Evolutionary conservation across 2,113 vertebrate genomes (phyloP).

Genomic region (Pituophis catenifer): DNA sequence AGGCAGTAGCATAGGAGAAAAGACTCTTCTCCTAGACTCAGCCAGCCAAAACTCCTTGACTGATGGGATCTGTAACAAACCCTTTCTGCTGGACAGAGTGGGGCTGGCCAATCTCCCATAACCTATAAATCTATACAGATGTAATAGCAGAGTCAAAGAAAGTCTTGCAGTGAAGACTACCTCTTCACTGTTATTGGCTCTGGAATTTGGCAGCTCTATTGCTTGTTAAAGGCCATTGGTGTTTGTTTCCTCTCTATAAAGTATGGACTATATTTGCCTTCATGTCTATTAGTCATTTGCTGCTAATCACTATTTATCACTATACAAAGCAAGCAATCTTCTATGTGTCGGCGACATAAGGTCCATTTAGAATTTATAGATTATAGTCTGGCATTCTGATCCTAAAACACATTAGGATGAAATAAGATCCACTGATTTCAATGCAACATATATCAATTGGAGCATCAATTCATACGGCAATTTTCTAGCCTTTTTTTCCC

Average conservation of each 20-base stretch:
- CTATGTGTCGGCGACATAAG: background rate
- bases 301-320: background rate
- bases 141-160: background rate
- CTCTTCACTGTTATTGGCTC: background rate
- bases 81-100: background rate
- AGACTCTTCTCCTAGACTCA: background rate
- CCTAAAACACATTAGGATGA: slow-evolving; percentile 1
- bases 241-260: background rate
- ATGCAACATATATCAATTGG: background rate
- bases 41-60: background rate
- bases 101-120: background rate
- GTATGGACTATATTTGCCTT: background rate
- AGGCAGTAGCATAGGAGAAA: background rate
- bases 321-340: slow-evolving; percentile 27
- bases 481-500: background rate
- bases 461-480: background rate
- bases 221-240: background rate
- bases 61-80: background rate
- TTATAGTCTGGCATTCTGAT: background rate
- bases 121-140: background rate
- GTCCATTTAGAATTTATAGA: slow-evolving; percentile 9
- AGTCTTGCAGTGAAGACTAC: background rate
- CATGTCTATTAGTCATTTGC: background rate
- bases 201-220: background rate
- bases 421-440: background rate